Percentiles rank a stretch among this genome's conserved stretches.
Evolutionary conservation across 1,140 invertebrate species (phyloP).

Genomic region (Pseudomyrmex flavicornis): DNA sequence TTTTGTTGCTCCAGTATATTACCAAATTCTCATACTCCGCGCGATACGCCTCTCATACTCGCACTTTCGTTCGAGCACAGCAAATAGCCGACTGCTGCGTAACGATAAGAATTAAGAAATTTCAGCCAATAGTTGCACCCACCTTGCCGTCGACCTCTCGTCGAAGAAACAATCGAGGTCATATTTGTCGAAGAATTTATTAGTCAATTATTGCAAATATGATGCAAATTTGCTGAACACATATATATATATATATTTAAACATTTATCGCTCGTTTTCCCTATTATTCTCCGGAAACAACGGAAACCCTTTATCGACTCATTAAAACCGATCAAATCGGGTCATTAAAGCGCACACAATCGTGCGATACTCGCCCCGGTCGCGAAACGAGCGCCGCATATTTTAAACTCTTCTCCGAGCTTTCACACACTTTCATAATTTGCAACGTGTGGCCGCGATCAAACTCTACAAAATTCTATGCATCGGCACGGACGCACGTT

Average conservation of each 20-base stretch:
- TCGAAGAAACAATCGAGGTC: neutral
- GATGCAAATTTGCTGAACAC: neutral
- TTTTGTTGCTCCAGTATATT: neutral
- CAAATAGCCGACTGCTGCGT: neutral
- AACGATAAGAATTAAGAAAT: slow-evolving; percentile 3
- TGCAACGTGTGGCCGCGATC: slow-evolving; percentile 22
- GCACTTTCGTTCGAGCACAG: neutral
- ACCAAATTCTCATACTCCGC: too few relatives aligned
- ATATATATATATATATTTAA: neutral
- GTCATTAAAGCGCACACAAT: slow-evolving; percentile 28
- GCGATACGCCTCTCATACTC: too few relatives aligned
- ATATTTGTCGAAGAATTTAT: neutral
- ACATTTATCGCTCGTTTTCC: neutral
- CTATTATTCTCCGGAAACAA: slow-evolving; percentile 34
- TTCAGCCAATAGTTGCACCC: neutral
- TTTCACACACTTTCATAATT: slow-evolving; percentile 59
- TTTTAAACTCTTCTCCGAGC: slow-evolving; percentile 24
- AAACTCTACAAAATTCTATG: slow-evolving; percentile 42
- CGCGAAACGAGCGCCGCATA: neutral
- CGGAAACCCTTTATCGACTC: slow-evolving; percentile 24
- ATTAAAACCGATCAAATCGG: slow-evolving; percentile 37
- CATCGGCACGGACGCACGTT: slow-evolving; percentile 2
- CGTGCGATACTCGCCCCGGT: neutral
- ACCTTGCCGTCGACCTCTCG: neutral
- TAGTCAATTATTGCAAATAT: slow-evolving; percentile 11